Conservation (phyloP, 2,888 invertebrate genomes). For the Calameuta pallipes region DNA sequence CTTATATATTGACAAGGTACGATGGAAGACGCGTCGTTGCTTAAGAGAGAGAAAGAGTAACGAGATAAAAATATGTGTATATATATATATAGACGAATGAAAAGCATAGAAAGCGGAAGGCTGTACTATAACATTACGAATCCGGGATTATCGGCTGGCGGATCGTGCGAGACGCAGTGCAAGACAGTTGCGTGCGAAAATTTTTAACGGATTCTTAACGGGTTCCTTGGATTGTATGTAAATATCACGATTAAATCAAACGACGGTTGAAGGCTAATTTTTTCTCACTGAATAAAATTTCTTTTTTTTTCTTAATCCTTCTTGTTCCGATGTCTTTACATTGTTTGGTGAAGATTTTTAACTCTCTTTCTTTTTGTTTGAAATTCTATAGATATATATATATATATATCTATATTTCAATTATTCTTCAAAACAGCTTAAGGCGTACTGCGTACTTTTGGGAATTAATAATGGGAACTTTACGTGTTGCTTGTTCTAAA, state of each 20-base stretch:
- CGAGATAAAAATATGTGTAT: neutral
- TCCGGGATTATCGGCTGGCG: neutral
- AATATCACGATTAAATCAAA: conserved; percentile 17
- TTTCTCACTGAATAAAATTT: neutral
- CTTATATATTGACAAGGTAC: neutral
- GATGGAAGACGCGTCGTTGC: neutral
- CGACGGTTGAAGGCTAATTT: neutral
- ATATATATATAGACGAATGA: neutral
- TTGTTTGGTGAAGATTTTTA: no score
- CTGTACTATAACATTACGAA: neutral
- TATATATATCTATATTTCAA: no score
- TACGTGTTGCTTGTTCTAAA: neutral
- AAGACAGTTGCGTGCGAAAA: neutral
- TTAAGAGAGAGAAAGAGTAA: neutral
- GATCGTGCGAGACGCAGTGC: neutral
- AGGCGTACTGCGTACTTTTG: neutral
- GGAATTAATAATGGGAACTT: neutral
- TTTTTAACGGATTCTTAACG: conserved; percentile 35
- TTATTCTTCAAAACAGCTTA: neutral
- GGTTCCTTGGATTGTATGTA: conserved; percentile 35
- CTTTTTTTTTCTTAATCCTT: neutral
- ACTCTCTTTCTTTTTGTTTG: no score
- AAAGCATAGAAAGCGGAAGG: neutral
- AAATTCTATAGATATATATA: neutral
- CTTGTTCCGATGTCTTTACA: no score